phyloP scores from a whole-genome alignment of 1,140 invertebrate genomes.

The Drosophila orena region DNA sequence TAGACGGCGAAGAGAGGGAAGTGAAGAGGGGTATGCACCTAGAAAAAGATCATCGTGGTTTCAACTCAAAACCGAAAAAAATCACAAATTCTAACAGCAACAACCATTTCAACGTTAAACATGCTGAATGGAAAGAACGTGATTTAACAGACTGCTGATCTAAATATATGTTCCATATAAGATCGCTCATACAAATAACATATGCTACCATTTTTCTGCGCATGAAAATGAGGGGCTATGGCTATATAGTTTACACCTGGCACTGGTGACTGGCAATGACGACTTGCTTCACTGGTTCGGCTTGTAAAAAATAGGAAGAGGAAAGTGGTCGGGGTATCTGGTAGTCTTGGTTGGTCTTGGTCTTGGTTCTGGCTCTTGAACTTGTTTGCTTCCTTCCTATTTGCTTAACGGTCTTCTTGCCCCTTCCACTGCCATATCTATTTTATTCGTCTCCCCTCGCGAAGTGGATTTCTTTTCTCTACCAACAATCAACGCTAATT shows the following conservation, averaged over 20 bases:
- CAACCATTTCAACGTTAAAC: too few species aligned
- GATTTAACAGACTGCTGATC: too few species aligned
- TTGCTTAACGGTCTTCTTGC: slow-evolving; percentile 63
- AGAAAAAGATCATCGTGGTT: not conserved
- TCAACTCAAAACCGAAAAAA: too few species aligned
- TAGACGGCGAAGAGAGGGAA: not conserved
- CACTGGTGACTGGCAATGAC: slow-evolving; percentile 67
- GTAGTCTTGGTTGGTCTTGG: slow-evolving; percentile 17
- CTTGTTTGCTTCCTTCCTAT: slow-evolving; percentile 77
- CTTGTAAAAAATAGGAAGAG: slow-evolving; percentile 16
- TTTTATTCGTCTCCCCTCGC: not conserved
- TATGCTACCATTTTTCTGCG: not conserved
- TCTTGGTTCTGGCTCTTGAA: slow-evolving; percentile 62
- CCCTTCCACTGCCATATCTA: not conserved
- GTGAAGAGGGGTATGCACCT: not conserved
- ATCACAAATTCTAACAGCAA: too few species aligned
- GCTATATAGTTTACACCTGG: slow-evolving; percentile 75
- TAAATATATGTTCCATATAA: not conserved
- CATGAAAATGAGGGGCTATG: slow-evolving; percentile 23
- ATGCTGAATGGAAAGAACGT: too few species aligned
- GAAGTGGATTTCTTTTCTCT: slow-evolving; percentile 26
- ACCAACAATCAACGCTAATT: slow-evolving; percentile 72
- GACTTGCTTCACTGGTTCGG: slow-evolving; percentile 76
- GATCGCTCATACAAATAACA: too few species aligned
- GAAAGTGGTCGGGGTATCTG: slow-evolving; percentile 16